A percentile compares a stretch with the other conserved stretches of the same genome.
These are phyloP conservation scores for Drosophila subquinaria DNA, from an alignment of 2,888 invertebrate species.

Conservation along the genomic window DNA sequence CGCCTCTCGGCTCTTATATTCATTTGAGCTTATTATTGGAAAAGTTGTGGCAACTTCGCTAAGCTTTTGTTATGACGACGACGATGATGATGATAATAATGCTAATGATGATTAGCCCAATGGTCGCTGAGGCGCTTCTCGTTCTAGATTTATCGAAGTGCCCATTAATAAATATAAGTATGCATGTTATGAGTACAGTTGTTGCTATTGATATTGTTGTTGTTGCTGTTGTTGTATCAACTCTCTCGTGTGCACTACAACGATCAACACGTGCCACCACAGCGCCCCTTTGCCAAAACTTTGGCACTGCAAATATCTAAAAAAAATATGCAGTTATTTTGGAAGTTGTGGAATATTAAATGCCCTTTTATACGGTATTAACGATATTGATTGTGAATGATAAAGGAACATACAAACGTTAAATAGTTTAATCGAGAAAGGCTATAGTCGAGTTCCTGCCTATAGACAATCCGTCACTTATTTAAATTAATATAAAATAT, in stretches of 20 bases:
- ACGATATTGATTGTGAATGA: no score
- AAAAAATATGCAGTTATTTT: not conserved
- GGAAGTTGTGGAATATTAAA: not conserved
- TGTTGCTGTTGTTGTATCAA: slow-evolving; percentile 44
- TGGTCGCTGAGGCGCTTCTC: slow-evolving; percentile 44
- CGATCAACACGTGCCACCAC: slow-evolving; percentile 59
- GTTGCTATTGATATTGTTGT: slow-evolving; percentile 17
- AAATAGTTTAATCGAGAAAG: no score
- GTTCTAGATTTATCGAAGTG: slow-evolving; percentile 68
- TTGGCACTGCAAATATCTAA: slow-evolving; percentile 17
- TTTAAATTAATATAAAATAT: no score
- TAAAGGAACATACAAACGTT: no score
- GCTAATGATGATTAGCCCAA: slow-evolving; percentile 40
- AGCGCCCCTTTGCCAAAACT: slow-evolving; percentile 33
- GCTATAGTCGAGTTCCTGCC: no score
- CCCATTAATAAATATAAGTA: slow-evolving; percentile 76
- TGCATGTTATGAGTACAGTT: slow-evolving; percentile 43
- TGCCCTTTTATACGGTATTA: slow-evolving; percentile 14
- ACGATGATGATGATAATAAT: slow-evolving; percentile 49
- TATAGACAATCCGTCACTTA: no score
- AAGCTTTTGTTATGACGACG: slow-evolving; percentile 78
- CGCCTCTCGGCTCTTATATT: slow-evolving; percentile 56
- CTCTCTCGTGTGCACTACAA: slow-evolving; percentile 56
- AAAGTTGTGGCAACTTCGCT: slow-evolving; percentile 72
- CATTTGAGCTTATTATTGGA: slow-evolving; percentile 80